phyloP scores from a whole-genome alignment of 2,888 invertebrate genomes.

The Nemapogon koenigi region DNA sequence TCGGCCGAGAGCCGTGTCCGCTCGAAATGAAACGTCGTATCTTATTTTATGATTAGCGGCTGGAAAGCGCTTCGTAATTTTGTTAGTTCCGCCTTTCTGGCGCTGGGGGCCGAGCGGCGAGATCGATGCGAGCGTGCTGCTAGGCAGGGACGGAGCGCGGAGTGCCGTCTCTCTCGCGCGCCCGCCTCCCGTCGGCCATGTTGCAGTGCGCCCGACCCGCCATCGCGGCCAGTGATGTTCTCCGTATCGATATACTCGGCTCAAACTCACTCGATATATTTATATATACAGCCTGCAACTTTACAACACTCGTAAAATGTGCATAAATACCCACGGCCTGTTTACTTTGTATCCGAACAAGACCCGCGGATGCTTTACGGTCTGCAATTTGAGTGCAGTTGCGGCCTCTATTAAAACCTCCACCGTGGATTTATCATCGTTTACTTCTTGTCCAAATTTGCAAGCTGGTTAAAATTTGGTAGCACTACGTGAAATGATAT shows the following conservation, averaged over 20 bases:
- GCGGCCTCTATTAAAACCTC: too few relatives aligned
- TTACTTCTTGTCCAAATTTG: too few relatives aligned
- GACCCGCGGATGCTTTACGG: too few relatives aligned
- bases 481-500: too few relatives aligned
- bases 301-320: too few relatives aligned
- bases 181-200: slow-evolving; percentile 62
- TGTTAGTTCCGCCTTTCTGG: slow-evolving; percentile 67
- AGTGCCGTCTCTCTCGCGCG: slow-evolving; percentile 39
- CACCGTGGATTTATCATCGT: too few relatives aligned
- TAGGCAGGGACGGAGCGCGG: slow-evolving; percentile 40
- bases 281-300: neutral
- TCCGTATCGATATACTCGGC: slow-evolving; percentile 7
- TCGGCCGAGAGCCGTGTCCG: slow-evolving; percentile 61
- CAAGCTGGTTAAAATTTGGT: too few relatives aligned
- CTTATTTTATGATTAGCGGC: slow-evolving; percentile 67
- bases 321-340: too few relatives aligned
- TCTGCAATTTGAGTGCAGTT: too few relatives aligned
- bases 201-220: slow-evolving; percentile 59
- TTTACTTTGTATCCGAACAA: too few relatives aligned
- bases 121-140: slow-evolving; percentile 61
- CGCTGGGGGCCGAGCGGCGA: slow-evolving; percentile 45
- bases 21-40: slow-evolving; percentile 66
- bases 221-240: slow-evolving; percentile 62
- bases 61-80: slow-evolving; percentile 66
- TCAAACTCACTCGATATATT: neutral